These are phyloP conservation scores for Phalera bucephala DNA, from an alignment of 2,888 invertebrate species.

Conservation along the genomic window DNA sequence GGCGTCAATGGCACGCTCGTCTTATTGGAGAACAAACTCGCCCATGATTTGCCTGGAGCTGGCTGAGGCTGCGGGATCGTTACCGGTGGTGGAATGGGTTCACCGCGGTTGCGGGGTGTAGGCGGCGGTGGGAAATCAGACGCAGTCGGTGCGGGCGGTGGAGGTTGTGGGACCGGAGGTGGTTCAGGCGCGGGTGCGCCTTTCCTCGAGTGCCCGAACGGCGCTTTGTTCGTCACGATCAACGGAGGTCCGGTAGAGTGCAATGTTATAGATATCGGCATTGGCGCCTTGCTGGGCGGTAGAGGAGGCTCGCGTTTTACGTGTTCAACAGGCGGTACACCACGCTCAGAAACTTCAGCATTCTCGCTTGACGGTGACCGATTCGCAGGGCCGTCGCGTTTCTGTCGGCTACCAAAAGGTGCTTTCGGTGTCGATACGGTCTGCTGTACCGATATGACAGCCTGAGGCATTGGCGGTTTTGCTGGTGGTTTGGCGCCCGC, in stretches of 20 bases:
- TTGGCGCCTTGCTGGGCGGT: conserved; percentile 73
- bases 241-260: conserved; percentile 69
- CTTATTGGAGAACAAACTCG: conserved; percentile 84
- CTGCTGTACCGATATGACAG: conserved; percentile 72
- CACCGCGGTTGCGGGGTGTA: conserved; percentile 68
- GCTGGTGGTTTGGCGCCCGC: conserved; percentile 65
- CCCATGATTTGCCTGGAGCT: conserved; percentile 84
- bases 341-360: conserved; percentile 48
- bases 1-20: conserved; percentile 33
- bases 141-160: conserved; percentile 73
- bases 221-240: conserved; percentile 75
- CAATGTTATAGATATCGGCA: conserved; percentile 78
- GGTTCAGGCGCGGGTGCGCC: conserved; percentile 53
- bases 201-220: conserved; percentile 72
- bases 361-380: conserved; percentile 66
- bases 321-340: conserved; percentile 43
- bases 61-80: conserved; percentile 63
- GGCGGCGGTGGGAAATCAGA: conserved; percentile 80
- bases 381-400: conserved; percentile 63
- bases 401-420: conserved; percentile 74
- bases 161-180: conserved; percentile 62
- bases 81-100: conserved; percentile 54
- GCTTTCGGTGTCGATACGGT: conserved; percentile 70
- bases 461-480: conserved; percentile 71
- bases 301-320: conserved; percentile 63